Conservation (phyloP, 2,888 invertebrate species). For the Drosophila colorata region DNA sequence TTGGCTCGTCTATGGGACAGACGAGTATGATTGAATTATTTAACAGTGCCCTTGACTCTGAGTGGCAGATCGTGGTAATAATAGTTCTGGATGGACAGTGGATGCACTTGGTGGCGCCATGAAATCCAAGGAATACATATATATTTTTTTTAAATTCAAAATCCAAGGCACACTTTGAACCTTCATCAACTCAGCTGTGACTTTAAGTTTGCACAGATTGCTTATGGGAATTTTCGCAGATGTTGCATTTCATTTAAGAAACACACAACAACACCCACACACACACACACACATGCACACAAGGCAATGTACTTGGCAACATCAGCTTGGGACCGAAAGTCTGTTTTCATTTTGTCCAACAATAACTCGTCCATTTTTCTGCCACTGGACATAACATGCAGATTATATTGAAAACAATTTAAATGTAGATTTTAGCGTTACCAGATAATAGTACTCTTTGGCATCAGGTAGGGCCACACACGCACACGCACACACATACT, state of each 20-base stretch:
- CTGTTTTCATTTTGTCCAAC: slow-evolving; percentile 55
- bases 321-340: slow-evolving; percentile 23
- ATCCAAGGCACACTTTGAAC: not conserved
- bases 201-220: slow-evolving; percentile 8
- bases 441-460: slow-evolving; percentile 70
- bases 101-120: slow-evolving; percentile 79
- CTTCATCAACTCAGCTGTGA: not conserved
- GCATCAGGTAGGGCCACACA: slow-evolving; percentile 56
- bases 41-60: slow-evolving; percentile 32
- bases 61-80: slow-evolving; percentile 47
- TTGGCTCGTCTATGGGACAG: slow-evolving; percentile 1
- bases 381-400: slow-evolving; percentile 72
- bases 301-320: slow-evolving; percentile 4
- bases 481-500: slow-evolving; percentile 19
- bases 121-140: not conserved
- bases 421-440: slow-evolving; percentile 76
- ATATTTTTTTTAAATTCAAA: not conserved
- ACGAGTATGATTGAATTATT: slow-evolving; percentile 1
- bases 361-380: slow-evolving; percentile 61
- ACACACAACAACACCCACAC: not conserved
- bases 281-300: slow-evolving; percentile 20
- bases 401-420: slow-evolving; percentile 82
- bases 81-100: slow-evolving; percentile 31
- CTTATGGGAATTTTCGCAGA: slow-evolving; percentile 56
- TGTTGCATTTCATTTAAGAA: slow-evolving; percentile 34